A percentile compares a stretch with the other conserved stretches of the same genome.
These are phyloP conservation scores for Chondrosia reniformis DNA, from an alignment of 37 sponge, comb jelly and placozoan species.

Conservation along the genomic window DNA sequence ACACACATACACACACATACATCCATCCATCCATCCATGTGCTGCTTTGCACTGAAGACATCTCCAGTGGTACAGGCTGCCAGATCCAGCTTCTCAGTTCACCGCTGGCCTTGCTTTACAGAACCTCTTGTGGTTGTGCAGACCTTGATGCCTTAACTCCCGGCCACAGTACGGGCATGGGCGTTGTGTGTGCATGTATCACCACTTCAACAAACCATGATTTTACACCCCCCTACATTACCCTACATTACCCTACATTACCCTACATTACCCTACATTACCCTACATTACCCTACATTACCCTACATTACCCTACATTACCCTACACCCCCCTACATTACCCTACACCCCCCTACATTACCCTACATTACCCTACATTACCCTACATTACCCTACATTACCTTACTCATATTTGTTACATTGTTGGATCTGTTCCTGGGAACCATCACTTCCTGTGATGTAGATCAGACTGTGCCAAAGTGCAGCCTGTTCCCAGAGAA, in stretches of 20 bases:
- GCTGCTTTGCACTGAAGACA: too few species aligned
- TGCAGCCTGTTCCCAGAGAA: too few species aligned
- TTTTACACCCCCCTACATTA: not conserved
- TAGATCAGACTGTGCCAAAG: too few species aligned
- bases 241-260: not conserved
- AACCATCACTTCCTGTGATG: too few species aligned
- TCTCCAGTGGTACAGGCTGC: too few species aligned
- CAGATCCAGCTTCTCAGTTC: too few species aligned
- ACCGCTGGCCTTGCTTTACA: too few species aligned
- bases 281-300: not conserved
- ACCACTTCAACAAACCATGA: not conserved
- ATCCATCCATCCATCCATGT: not conserved
- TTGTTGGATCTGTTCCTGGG: too few species aligned
- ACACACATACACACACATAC: not conserved
- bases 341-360: not conserved
- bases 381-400: too few species aligned
- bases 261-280: not conserved
- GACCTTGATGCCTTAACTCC: not conserved
- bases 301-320: not conserved
- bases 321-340: not conserved
- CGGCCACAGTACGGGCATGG: not conserved
- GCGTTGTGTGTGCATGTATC: not conserved
- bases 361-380: not conserved
- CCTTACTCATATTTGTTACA: too few species aligned
- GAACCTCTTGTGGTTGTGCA: too few species aligned